Evolutionary conservation across 2,113 vertebrate species (phyloP), one percentile per base, ranked within the genome.

Genomic region (Panthera leo): DNA sequence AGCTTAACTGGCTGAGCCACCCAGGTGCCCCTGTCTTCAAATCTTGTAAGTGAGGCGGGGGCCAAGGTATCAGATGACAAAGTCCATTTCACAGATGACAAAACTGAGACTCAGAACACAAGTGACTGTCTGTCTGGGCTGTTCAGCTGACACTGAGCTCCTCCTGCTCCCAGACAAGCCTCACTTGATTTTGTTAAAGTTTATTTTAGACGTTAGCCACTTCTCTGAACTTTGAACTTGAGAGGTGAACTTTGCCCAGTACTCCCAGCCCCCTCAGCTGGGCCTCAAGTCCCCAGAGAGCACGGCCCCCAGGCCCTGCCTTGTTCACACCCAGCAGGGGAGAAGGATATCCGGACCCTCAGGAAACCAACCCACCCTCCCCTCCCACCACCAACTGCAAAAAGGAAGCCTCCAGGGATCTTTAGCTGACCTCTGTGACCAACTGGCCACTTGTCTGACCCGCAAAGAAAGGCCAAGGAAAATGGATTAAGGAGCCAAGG

Each of bases 391-490:
- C 48, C 0, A 0, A 45, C 39, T 36, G 21, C 12, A 48, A 39
- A 76, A 89, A 80, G 36, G 18, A 85, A 68, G 68, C 19, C 42
- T 75, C 21, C 25, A 5, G 68, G 85, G 65, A 75, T 82, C n/a
- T 53, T 71, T 27, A 14, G 67, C n/a, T n/a, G 7, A 70, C 79
- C 73, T 63, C 3, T 0, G 75, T 2, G 48, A 48, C 67, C 88
- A 68, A 76, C 6, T 0, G 95, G 65, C 19, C 36, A 21, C 94
- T 53, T 68, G 42, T 89, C 85, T 98, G 94, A 95, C 93, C 90
- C 96, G 90, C 53, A 75, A 90, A 97, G 97, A 97, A 96, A 97
- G 31, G 82, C 63, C 13, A 42, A 85, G 79, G 78, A 92, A 95
- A 96, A 94, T 25, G 85, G 95, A 94, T 93, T 92, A 89, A 1